Base-by-base conservation (phyloP, 2,888 invertebrate species). In the Aradus depressus region DNA sequence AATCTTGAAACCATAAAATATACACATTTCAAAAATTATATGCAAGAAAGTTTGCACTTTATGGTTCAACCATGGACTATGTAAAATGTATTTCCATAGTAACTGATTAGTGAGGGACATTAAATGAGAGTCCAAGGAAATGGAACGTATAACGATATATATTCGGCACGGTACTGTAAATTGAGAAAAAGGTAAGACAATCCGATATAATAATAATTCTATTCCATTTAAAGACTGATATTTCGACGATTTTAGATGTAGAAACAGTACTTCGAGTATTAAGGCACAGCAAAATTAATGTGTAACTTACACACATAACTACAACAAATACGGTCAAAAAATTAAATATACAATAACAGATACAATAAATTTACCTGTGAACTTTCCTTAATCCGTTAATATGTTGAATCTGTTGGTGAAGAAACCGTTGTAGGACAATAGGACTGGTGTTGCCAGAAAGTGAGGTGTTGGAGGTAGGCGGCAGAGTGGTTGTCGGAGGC, bases 381-480 rank as follows among this genome's bases (percentile, higher is more conserved):
- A 44, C 43, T 38, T 32, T 41, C 44, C 57, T 50, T 38, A 47
- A 49, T 52, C 52, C 54, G 44, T 80, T 72, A 55, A 81, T 72
- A 59, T 75, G 68, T 66, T 84, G 84, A 63, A 80, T 81, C 64
- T 80, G 83, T 65, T 84, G 84, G 66, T 84, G 84, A 64, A 81
- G 80, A 65, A 83, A 84, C 65, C 84, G 73, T 65, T 84, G 84
- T 59, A 84, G 70, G 53, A 84, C 81, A 65, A 84, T 80, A 31
- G 84, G 84, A 68, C 83, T 84, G 49, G 83, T 83, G 69, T 81
- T 84, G 57, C 81, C 82, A 37, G 76, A 76, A 1, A 52, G 49
- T 12, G 44, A 19, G 4, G 25, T 14, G 25, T 41, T 31, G 12
- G 18, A 38, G 12, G 42, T 49, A 26, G 28, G 54, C 22, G 5